Base-by-base conservation (phyloP, 2,888 invertebrate genomes). In the Ophion ellenae region DNA sequence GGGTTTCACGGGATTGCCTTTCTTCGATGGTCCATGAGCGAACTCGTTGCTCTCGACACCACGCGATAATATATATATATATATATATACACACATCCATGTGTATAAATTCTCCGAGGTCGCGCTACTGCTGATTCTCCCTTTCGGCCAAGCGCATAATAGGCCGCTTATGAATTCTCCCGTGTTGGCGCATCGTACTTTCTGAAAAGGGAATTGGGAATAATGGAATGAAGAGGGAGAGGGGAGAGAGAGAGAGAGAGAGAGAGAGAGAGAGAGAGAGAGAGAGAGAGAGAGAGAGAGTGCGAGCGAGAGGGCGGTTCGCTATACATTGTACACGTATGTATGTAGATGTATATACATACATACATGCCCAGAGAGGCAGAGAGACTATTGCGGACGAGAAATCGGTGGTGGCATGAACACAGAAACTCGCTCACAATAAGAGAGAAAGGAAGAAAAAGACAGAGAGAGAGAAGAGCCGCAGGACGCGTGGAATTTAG, bases 81-180 rank as follows among this genome's bases (percentile, higher is more conserved):
- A n/a, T n/a, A n/a, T n/a, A n/a, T n/a, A n/a, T n/a, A n/a, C n/a
- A n/a, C n/a, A n/a, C n/a, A n/a, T n/a, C n/a, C n/a, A n/a, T n/a
- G n/a, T 45, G 53, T 11, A 57, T 47, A 69, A 64, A 40, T 20
- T 64, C 24, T 45, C 45, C 20, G 76, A 47, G 36, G 17, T 45
- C 45, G 36, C 17, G 75, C 32, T 75, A 40, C 75, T 71, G 81
- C 53, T 77, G 61, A 77, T 75, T 77, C 76, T 76, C 80, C 63
- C 47, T 66, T 17, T 61, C 20, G 79, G 75, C 59, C 63, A 45
- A 69, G 71, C 74, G 79, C 79, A 86, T 86, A 86, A 86, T 86
- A 83, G 79, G 79, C 76, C 83, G 83, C 85, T 86, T 83, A 86
- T 83, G 80, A 86, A 86, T 86, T 83, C 85, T 77, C 85, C 76